These are phyloP conservation scores for Oplegnathus fasciatus DNA, from an alignment of 2,113 vertebrate species.

Conservation along the genomic window DNA sequence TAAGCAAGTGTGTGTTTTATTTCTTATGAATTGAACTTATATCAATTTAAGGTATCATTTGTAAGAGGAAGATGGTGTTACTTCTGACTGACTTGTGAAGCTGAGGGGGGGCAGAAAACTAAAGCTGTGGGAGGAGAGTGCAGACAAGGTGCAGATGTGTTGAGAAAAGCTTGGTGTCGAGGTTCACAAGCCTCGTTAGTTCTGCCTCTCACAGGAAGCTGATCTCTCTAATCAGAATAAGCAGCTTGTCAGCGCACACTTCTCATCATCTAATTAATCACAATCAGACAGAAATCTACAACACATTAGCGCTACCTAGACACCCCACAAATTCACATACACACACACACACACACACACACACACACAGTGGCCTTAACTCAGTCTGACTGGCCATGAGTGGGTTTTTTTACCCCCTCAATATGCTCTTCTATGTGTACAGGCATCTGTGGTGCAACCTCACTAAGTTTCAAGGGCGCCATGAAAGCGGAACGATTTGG, in stretches of 20 bases:
- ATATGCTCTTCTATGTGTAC: background rate
- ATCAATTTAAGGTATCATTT: background rate
- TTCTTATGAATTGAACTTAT: background rate
- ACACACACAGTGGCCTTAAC: background rate
- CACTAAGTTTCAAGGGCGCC: constrained; percentile 63
- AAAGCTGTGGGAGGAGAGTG: constrained; percentile 33
- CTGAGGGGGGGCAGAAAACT: constrained; percentile 10
- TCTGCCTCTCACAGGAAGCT: constrained; percentile 79
- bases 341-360: constrained; percentile 21
- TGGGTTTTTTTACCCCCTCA: background rate
- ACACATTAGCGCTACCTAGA: constrained; percentile 72
- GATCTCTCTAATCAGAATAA: constrained; percentile 84
- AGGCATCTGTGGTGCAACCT: constrained; percentile 49
- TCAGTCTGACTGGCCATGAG: constrained; percentile 2
- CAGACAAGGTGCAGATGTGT: constrained; percentile 51
- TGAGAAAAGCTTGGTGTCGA: constrained; percentile 42
- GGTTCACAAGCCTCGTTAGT: constrained; percentile 74
- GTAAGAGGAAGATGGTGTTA: background rate
- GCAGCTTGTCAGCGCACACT: constrained; percentile 82
- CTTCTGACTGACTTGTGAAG: background rate
- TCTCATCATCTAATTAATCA: constrained; percentile 86
- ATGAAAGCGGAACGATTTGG: constrained; percentile 67
- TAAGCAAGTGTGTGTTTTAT: background rate
- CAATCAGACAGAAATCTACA: constrained; percentile 81
- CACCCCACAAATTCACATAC: constrained; percentile 29